Base-by-base conservation (phyloP, 2,888 invertebrate species). In the Agonopterix arenella region DNA sequence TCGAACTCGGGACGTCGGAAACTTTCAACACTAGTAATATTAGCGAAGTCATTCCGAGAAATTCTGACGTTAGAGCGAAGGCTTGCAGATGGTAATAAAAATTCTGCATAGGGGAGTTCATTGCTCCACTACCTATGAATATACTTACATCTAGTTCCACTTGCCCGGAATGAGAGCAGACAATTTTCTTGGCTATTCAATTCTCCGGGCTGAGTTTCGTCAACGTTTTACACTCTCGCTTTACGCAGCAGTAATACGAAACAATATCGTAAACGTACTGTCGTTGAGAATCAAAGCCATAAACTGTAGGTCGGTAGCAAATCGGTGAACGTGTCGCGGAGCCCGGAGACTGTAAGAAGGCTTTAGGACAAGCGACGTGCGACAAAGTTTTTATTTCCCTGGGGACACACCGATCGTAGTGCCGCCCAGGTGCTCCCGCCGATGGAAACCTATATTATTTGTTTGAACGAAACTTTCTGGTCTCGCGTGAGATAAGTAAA, bases 301-400 rank as follows among this genome's bases (percentile, higher is more conserved):
- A 85, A 85, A 85, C 71, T 80, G 79, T 80, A 74, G 71, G 76
- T 80, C 71, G 76, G 75, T 75, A 80, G 75, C 74, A 78, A 85
- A 85, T 85, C 84, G 82, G 80, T 73, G 75, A 80, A 80, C 80
- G 79, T 79, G 83, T 84, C 77, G 72, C 66, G 73, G 67, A 68
- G 68, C 68, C 59, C 61, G 63, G 71, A 76, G 80, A 80, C 75
- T 77, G 83, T 80, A 79, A 79, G 83, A 80, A 80, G 84, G 85
- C 80, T 83, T 83, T 83, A 84, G 84, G 83, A 81, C 82, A 80
- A 78, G 84, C 83, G 86, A 84, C 84, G 84, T 82, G 85, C 84
- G 81, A 84, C 84, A 88, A 89, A 89, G 82, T 88, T 89, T 88
- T 88, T 88, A 88, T 88, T 89, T 89, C 88, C 88, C 89, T 55